These are phyloP conservation scores for Iselma pallidipennis DNA, from an alignment of 2,888 invertebrate species.

Conservation along the genomic window DNA sequence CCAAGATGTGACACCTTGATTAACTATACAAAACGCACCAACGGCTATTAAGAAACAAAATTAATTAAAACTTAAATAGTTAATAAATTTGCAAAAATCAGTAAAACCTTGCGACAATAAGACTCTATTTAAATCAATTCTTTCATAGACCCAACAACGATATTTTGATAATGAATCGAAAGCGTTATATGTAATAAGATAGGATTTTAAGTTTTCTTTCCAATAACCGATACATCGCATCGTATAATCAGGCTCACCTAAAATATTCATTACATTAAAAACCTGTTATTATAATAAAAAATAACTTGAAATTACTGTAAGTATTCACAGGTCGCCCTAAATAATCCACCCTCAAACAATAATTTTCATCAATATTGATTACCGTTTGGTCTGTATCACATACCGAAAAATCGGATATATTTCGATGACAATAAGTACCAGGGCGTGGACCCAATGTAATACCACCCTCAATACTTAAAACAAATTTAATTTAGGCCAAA, in stretches of 20 bases:
- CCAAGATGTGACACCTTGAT: constrained; percentile 88
- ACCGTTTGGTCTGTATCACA: constrained; percentile 96
- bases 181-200: constrained; percentile 94
- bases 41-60: constrained; percentile 67
- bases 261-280: constrained; percentile 5
- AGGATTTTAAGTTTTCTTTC: constrained; percentile 97
- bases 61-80: not conserved
- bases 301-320: constrained; percentile 65
- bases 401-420: constrained; percentile 94
- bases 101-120: constrained; percentile 68
- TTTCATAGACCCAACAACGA: constrained; percentile 97
- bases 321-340: constrained; percentile 93
- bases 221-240: constrained; percentile 98
- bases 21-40: constrained; percentile 87
- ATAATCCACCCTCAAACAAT: constrained; percentile 95
- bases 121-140: constrained; percentile 89
- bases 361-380: constrained; percentile 91
- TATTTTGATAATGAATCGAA: constrained; percentile 94
- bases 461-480: constrained; percentile 82
- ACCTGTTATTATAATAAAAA: not conserved
- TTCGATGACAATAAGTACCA: constrained; percentile 88
- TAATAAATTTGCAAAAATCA: not conserved
- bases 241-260: constrained; percentile 89
- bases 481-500: not conserved
- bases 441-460: constrained; percentile 93